Evolutionary conservation across 2,888 invertebrate species (phyloP), one percentile per base, ranked within the genome.

Genomic region (Brachycybe producta): DNA sequence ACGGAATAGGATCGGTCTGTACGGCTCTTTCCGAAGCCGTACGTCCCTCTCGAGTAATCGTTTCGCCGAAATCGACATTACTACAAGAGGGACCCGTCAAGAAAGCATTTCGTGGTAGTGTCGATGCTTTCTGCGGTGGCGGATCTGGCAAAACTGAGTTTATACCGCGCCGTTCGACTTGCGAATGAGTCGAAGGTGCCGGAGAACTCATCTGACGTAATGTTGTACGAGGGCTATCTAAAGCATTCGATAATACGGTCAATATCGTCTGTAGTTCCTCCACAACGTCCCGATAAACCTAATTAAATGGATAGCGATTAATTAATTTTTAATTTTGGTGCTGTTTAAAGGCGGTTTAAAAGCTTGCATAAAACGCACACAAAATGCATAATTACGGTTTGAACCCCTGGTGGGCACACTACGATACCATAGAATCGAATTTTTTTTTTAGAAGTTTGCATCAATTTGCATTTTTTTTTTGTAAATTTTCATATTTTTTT

Each of bases 31-130:
- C 47, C 76, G 51, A 13, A 55, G 55, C 32, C 50, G 49, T 30
- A 7, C 49, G 35, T 13, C 26, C 21, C 5, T 35, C 23, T 15
- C 38, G 8, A n/a, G n/a, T n/a, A 7, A 11, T 8, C 8, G 38
- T 13, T 38, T 17, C 15, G 17, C 15, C 49, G 80, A 80, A 60
- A 81, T 81, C 57, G 79, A 77, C 50, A 82, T 66, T 2, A 80
- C 67, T 65, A 82, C 81, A 2, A 81, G 3, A 45, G 11, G 45
- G 19, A 5, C 56, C 60, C 27, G 67, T 69, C 55, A 70, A 61
- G 58, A 70, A 80, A 27, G 77, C 77, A 58, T 82, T 82, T 53
- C 83, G 73, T 0, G 84, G 83, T 44, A 83, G 65, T 1, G 84
- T 84, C 21, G 80, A 79, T 1, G 83, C 80, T 35, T 82, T 53